Evolutionary conservation across 2,888 invertebrate genomes (phyloP).

Genomic region (Synergus umbraculus): DNA sequence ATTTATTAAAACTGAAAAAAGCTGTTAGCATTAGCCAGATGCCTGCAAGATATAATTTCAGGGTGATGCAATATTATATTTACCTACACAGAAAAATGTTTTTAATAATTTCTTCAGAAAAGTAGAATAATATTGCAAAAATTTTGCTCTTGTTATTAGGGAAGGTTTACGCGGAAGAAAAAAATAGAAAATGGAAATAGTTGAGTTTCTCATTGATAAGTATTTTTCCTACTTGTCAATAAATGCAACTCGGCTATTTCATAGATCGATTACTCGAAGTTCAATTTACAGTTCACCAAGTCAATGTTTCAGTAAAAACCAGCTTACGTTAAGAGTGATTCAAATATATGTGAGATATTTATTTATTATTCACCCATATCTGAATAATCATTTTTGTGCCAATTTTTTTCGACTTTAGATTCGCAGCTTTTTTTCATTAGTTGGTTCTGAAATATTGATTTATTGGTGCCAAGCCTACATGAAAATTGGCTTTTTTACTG

Average conservation of each 20-base stretch:
- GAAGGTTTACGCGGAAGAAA: conserved; percentile 7
- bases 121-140: not conserved
- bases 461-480: conserved; percentile 20
- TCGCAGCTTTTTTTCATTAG: not conserved
- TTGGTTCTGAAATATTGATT: conserved; percentile 39
- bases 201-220: conserved; percentile 19
- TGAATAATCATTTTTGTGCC: conserved; percentile 39
- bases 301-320: conserved; percentile 34
- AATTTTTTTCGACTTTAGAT: conserved; percentile 6
- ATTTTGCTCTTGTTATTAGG: conserved; percentile 8
- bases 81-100: not conserved
- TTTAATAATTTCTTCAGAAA: not conserved
- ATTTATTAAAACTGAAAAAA: not conserved
- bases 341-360: conserved; percentile 7
- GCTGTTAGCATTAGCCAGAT: not conserved
- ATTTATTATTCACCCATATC: conserved; percentile 25
- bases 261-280: conserved; percentile 51
- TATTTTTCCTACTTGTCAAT: conserved; percentile 26
- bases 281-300: conserved; percentile 33
- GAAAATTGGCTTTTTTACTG: conserved; percentile 14
- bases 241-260: conserved; percentile 16
- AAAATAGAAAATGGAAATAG: conserved; percentile 4
- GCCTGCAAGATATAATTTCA: not conserved
- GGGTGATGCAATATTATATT: conserved; percentile 8
- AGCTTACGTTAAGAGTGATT: conserved; percentile 12